phyloP scores from a whole-genome alignment of 2,888 invertebrate species.

The Melinopterus prodromus region DNA sequence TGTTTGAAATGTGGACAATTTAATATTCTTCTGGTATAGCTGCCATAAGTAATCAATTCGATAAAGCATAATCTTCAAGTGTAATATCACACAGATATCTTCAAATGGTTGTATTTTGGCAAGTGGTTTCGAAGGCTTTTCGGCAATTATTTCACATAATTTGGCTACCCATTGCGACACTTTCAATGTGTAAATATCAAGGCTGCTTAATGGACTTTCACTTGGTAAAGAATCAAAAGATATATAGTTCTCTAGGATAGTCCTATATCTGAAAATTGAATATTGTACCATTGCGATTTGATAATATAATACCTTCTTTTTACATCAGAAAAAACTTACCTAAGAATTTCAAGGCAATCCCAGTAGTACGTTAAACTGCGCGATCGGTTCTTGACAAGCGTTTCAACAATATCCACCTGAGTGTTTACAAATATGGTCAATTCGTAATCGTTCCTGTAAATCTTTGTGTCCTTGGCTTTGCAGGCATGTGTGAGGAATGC shows the following conservation, averaged over 20 bases:
- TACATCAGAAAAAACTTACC: conserved; percentile 44
- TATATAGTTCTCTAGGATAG: conserved; percentile 50
- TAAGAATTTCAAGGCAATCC: conserved; percentile 57
- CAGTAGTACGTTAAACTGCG: conserved; percentile 51
- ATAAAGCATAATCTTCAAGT: conserved; percentile 50
- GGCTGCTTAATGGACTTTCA: conserved; percentile 50
- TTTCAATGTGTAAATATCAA: conserved; percentile 51
- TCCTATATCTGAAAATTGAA: conserved; percentile 26
- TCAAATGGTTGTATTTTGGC: conserved; percentile 52
- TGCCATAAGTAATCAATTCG: conserved; percentile 50
- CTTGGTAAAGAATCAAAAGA: conserved; percentile 51
- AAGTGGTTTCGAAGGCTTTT: conserved; percentile 46
- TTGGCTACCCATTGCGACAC: conserved; percentile 51
- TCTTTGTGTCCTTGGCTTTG: conserved; percentile 46
- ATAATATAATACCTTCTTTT: too few species aligned
- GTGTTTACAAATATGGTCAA: conserved; percentile 51
- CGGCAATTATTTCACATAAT: conserved; percentile 53
- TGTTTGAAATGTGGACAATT: conserved; percentile 50
- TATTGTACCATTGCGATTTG: too few species aligned
- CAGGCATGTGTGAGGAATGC: conserved; percentile 50
- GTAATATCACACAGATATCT: conserved; percentile 52
- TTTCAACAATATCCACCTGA: conserved; percentile 48
- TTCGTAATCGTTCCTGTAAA: conserved; percentile 45
- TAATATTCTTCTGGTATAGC: conserved; percentile 42
- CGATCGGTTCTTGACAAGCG: conserved; percentile 50